A percentile compares a stretch with the other conserved stretches of the same genome.
Evolutionary conservation across 2,113 vertebrate species (phyloP).

Genomic region (Choloepus hoffmanni): DNA sequence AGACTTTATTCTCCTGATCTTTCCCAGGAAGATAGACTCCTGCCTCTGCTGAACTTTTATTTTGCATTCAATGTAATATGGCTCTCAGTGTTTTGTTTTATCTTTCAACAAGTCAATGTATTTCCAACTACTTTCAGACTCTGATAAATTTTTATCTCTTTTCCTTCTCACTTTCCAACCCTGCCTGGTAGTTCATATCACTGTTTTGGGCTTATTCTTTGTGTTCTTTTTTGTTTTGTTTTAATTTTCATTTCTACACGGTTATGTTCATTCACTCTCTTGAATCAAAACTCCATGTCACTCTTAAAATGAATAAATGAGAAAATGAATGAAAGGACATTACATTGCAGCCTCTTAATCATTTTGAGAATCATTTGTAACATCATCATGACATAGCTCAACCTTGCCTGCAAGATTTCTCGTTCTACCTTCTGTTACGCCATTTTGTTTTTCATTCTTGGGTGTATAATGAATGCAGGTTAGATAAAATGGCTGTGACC

Average conservation of each 20-base stretch:
- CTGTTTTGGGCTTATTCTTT: not conserved
- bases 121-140: not conserved
- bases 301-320: conserved; percentile 23
- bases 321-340: not conserved
- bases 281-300: not conserved
- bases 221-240: too few species aligned
- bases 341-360: not conserved
- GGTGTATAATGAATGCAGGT: not conserved
- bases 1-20: not conserved
- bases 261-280: not conserved
- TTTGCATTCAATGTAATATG: not conserved
- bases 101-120: not conserved
- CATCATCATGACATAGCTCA: not conserved
- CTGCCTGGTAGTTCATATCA: not conserved
- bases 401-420: not conserved
- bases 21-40: not conserved
- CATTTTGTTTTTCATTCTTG: not conserved
- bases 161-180: not conserved
- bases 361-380: not conserved
- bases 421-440: not conserved
- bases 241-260: not conserved
- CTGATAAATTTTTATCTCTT: not conserved
- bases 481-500: not conserved
- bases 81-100: not conserved
- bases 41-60: not conserved